These are phyloP conservation scores for Scaptomyza tumidula DNA, from an alignment of 2,888 invertebrate species.

Conservation along the genomic window DNA sequence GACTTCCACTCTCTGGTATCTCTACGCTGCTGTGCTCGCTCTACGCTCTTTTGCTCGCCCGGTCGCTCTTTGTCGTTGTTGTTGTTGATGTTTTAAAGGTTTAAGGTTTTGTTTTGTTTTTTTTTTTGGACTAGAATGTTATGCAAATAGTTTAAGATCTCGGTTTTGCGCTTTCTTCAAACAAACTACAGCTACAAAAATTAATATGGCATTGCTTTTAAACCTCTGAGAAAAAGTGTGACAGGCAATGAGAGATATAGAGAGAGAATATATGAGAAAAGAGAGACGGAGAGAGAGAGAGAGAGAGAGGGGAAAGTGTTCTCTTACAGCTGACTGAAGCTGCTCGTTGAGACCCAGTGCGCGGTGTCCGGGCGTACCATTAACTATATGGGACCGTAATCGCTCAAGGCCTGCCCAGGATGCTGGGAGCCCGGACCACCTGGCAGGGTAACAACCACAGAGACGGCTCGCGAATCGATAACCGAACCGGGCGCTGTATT, in stretches of 20 bases:
- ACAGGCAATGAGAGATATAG: conserved; percentile 31
- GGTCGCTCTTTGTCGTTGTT: conserved; percentile 18
- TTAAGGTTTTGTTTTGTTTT: conserved; percentile 42
- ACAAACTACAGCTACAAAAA: conserved; percentile 75
- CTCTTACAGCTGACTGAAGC: conserved; percentile 84
- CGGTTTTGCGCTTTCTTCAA: conserved; percentile 56
- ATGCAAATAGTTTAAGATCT: conserved; percentile 60
- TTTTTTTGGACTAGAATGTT: conserved; percentile 73
- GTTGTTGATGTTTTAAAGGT: conserved; percentile 42
- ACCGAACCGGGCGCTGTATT: conserved; percentile 83
- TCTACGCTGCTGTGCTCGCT: conserved; percentile 15
- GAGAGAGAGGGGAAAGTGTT: conserved; percentile 13
- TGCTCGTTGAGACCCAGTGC: conserved; percentile 85
- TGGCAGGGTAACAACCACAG: conserved; percentile 84
- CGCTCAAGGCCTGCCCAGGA: conserved; percentile 85
- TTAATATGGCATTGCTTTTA: conserved; percentile 73
- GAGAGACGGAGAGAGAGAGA: conserved; percentile 35
- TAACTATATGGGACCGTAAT: conserved; percentile 85
- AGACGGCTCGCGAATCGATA: conserved; percentile 84
- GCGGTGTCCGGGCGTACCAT: conserved; percentile 85
- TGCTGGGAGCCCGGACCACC: conserved; percentile 84
- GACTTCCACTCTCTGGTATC: conserved; percentile 23
- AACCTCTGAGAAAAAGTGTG: conserved; percentile 65
- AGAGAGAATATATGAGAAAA: conserved; percentile 19
- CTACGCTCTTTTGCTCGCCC: conserved; percentile 7